phyloP scores from a whole-genome alignment of 1,140 invertebrate genomes.

The Ceratina japonica region DNA sequence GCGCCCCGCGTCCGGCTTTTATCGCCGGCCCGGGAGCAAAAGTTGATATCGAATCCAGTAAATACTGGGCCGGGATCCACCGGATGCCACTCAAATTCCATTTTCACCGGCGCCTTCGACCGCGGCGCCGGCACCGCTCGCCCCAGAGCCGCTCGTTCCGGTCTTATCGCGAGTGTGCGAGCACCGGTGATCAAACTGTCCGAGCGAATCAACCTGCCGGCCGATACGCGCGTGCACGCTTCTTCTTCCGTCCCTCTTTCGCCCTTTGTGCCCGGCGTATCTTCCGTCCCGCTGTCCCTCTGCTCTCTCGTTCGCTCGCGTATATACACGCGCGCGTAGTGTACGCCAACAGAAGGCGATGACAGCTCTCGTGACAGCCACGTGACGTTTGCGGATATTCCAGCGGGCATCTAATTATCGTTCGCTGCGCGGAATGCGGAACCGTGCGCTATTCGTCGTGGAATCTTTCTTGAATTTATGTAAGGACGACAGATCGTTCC shows the following conservation, averaged over 20 bases:
- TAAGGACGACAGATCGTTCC: background rate
- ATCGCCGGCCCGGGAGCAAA: slow-evolving; percentile 5
- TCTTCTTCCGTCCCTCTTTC: background rate
- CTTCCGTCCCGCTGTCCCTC: background rate
- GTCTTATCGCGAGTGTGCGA: slow-evolving; percentile 34
- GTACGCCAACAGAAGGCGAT: slow-evolving; percentile 69
- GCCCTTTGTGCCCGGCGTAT: background rate
- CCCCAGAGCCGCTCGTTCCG: slow-evolving; percentile 17
- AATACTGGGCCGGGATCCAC: slow-evolving; percentile 13
- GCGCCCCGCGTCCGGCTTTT: background rate
- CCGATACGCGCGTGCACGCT: slow-evolving; percentile 33
- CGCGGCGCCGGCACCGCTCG: background rate
- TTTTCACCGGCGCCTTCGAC: slow-evolving; percentile 40
- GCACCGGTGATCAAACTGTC: slow-evolving; percentile 49
- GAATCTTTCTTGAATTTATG: slow-evolving; percentile 49
- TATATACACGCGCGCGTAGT: slow-evolving; percentile 50
- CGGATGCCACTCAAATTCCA: slow-evolving; percentile 44
- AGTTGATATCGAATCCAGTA: slow-evolving; percentile 34
- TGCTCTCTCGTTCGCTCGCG: slow-evolving; percentile 2
- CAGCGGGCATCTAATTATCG: slow-evolving; percentile 77
- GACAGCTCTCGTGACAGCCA: slow-evolving; percentile 77
- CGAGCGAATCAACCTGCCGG: slow-evolving; percentile 45
- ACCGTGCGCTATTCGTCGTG: slow-evolving; percentile 53
- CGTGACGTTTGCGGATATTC: slow-evolving; percentile 76
- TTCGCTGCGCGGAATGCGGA: slow-evolving; percentile 50